A percentile compares a stretch with the other conserved stretches of the same genome.
These are phyloP conservation scores for Philopedon plagiatum DNA, from an alignment of 2,888 invertebrate species.

Conservation along the genomic window DNA sequence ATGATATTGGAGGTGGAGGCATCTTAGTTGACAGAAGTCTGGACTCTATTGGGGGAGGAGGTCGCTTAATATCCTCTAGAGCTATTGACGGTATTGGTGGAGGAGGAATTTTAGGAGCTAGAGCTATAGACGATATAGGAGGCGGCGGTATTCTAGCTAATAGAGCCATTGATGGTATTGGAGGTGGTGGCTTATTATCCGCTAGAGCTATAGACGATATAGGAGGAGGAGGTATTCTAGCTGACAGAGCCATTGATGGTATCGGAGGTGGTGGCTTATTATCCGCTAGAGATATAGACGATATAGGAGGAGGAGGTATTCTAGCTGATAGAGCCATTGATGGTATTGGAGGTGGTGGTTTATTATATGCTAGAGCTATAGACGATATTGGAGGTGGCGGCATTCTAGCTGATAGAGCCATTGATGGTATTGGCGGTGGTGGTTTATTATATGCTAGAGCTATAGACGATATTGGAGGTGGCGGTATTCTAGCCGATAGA, in stretches of 20 bases:
- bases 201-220: constrained; percentile 24
- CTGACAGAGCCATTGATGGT: constrained; percentile 9
- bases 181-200: constrained; percentile 25
- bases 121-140: constrained; percentile 27
- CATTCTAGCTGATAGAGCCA: constrained; percentile 19
- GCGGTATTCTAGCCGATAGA: background rate
- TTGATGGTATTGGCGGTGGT: constrained; percentile 44
- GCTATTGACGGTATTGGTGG: constrained; percentile 21
- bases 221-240: constrained; percentile 27
- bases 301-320: constrained; percentile 13
- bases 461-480: constrained; percentile 39
- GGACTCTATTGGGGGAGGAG: constrained; percentile 33
- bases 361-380: constrained; percentile 11
- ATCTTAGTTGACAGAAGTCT: constrained; percentile 22
- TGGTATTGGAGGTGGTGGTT: constrained; percentile 30
- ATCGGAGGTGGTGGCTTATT: constrained; percentile 25
- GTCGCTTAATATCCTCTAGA: constrained; percentile 15
- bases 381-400: constrained; percentile 31
- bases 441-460: constrained; percentile 28
- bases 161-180: constrained; percentile 21
- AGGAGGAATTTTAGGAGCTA: constrained; percentile 6
- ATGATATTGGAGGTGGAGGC: constrained; percentile 25
- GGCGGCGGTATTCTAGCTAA: constrained; percentile 9
- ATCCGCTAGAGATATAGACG: constrained; percentile 3
- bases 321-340: constrained; percentile 23